Conservation (phyloP, 1,140 invertebrate genomes). For the Sinonovacula constricta region DNA sequence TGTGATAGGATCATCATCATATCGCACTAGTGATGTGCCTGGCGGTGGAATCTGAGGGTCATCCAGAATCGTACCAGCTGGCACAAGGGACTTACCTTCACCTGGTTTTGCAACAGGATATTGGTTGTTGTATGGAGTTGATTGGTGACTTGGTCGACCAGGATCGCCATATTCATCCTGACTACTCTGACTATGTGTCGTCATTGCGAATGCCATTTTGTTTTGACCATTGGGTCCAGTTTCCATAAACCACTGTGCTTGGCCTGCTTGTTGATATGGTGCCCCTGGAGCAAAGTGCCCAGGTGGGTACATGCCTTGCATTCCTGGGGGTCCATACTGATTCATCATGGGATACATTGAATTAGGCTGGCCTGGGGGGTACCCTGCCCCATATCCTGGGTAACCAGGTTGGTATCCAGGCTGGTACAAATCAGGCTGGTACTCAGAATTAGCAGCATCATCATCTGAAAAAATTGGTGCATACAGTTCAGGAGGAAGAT, state of each 20-base stretch:
- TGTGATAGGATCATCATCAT: slow-evolving; percentile 45
- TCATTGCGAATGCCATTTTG: slow-evolving; percentile 51
- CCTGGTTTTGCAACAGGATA: neutral
- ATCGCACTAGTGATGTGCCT: slow-evolving; percentile 38
- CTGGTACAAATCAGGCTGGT: slow-evolving; percentile 22
- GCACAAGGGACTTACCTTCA: slow-evolving; percentile 10
- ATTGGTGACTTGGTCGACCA: slow-evolving; percentile 18
- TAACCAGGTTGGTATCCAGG: slow-evolving; percentile 41
- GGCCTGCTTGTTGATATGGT: slow-evolving; percentile 47
- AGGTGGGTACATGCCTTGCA: neutral
- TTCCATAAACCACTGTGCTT: slow-evolving; percentile 49
- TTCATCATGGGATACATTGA: too few species aligned
- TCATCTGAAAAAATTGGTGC: slow-evolving; percentile 43
- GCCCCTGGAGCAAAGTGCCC: slow-evolving; percentile 9
- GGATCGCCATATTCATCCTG: neutral
- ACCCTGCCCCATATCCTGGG: neutral
- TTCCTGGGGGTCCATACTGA: slow-evolving; percentile 20
- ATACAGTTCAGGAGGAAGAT: slow-evolving; percentile 35
- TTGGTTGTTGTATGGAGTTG: slow-evolving; percentile 37
- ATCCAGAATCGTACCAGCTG: slow-evolving; percentile 50
- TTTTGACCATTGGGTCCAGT: slow-evolving; percentile 46
- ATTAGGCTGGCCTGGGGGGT: neutral
- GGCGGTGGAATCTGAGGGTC: slow-evolving; percentile 37
- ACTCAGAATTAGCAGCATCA: slow-evolving; percentile 5
- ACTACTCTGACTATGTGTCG: slow-evolving; percentile 41